Evolutionary conservation across 2,797 vertebrate genomes (phyloP).

Genomic region (Fistularia commersonii): DNA sequence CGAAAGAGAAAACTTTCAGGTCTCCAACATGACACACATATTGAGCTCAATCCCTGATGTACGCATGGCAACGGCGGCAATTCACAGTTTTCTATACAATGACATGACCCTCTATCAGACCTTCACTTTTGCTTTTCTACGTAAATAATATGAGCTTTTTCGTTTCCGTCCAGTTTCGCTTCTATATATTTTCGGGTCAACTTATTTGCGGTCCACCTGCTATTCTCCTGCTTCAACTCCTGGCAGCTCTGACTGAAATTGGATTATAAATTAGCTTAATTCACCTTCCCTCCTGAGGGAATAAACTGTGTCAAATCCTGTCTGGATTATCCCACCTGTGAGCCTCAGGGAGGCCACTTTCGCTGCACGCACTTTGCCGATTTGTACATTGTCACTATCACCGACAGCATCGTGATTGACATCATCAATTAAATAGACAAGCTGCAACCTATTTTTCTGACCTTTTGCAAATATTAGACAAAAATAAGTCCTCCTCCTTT

Average conservation of each 20-base stretch:
- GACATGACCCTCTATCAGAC: background rate
- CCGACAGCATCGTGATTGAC: no score
- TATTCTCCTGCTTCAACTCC: background rate
- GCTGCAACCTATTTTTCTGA: no score
- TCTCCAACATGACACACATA: slow-evolving; percentile 28
- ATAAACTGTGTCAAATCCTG: background rate
- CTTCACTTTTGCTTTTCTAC: slow-evolving; percentile 5
- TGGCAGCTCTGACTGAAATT: no score
- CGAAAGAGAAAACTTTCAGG: slow-evolving; percentile 43
- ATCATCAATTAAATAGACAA: no score
- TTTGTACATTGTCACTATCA: no score
- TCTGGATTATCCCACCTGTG: background rate
- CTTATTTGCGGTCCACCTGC: background rate
- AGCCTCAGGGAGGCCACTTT: background rate
- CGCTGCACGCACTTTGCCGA: background rate
- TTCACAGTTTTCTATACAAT: background rate
- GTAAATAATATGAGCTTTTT: no score
- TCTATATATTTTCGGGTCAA: background rate
- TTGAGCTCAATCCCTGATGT: slow-evolving; percentile 21
- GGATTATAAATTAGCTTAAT: no score
- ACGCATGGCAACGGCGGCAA: slow-evolving; percentile 23
- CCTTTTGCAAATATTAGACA: no score
- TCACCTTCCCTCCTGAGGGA: no score
- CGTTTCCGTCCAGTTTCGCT: no score
- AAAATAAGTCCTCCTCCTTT: no score